Evolutionary conservation across 2,888 invertebrate species (phyloP), one percentile per base, ranked within the genome.

Genomic region (Drosophila nr. perissopoda): DNA sequence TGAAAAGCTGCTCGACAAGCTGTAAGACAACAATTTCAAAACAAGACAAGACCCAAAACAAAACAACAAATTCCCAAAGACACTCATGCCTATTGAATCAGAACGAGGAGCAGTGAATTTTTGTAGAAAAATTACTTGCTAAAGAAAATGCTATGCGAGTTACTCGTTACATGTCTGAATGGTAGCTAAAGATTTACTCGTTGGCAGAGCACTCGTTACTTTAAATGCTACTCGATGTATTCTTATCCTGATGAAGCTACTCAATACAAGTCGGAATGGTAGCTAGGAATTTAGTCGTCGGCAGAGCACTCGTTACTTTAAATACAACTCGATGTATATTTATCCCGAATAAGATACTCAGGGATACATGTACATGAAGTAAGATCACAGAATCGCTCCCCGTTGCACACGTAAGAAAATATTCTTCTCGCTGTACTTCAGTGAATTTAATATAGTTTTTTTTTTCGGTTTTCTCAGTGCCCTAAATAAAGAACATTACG

Each of bases 1-100:
- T 76, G 56, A 58, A 38, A 38, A 27, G 59, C 75, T 52, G 27
- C 57, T 53, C 45, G 48, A 52, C 38, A 52, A 33, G 38, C 56
- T 27, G 27, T 25, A 34, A 16, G 21, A 25, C n/a, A 21, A 51
- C 18, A 40, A 38, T 18, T 45, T 25, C 45, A 21, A 45, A 45
- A 21, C 36, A 21, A 45, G 4, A 25, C 21, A 45, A 45, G 16
- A 21, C 21, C n/a, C 21, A 42, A 36, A 31, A 33, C 21, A 7
- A 13, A 31, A 42, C 13, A 0, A 7, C 13, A 16, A 21, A 21
- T 38, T 8, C 8, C 13, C 27, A 52, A 51, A n/a, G 21, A 48
- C 31, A 42, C 33, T 36, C 34, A 53, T 25, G 29, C n/a, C 31
- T 16, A 45, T 25, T 68, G 52, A 36, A 66, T 51, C 36, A 21